Conservation (phyloP, 2,797 vertebrate genomes). For the Artibeus lituratus region DNA sequence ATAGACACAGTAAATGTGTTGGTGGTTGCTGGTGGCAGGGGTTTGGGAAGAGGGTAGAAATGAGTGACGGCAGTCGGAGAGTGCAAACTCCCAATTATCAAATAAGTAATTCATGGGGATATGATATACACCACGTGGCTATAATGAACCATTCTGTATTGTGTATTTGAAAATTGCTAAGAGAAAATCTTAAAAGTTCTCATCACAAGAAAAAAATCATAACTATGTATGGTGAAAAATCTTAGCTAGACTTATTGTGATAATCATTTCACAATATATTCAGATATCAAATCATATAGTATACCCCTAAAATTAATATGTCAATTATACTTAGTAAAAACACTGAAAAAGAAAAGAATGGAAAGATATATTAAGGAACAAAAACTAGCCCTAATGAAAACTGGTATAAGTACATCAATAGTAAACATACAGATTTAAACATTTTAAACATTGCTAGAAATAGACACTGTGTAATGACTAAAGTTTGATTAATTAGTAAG, state of each 20-base stretch:
- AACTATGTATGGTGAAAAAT: background rate
- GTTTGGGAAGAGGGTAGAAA: background rate
- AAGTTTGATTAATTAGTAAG: background rate
- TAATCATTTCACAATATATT: background rate
- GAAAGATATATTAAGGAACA: background rate
- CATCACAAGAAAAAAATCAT: background rate
- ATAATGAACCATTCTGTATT: background rate
- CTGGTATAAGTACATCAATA: background rate
- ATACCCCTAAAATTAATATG: background rate
- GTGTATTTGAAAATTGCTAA: background rate
- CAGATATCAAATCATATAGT: background rate
- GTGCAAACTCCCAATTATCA: background rate
- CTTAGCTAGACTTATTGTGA: background rate
- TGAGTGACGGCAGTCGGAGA: background rate
- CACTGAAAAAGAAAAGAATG: background rate
- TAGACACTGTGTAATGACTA: background rate
- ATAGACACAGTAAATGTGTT: background rate
- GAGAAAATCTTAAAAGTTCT: background rate
- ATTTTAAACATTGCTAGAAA: background rate
- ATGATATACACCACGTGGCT: background rate
- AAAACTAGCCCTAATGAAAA: background rate
- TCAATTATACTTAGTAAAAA: background rate
- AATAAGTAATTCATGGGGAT: background rate
- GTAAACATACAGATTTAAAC: background rate
- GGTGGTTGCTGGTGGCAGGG: background rate